phyloP scores from a whole-genome alignment of 2,113 vertebrate genomes.

The Epinephelus moara region DNA sequence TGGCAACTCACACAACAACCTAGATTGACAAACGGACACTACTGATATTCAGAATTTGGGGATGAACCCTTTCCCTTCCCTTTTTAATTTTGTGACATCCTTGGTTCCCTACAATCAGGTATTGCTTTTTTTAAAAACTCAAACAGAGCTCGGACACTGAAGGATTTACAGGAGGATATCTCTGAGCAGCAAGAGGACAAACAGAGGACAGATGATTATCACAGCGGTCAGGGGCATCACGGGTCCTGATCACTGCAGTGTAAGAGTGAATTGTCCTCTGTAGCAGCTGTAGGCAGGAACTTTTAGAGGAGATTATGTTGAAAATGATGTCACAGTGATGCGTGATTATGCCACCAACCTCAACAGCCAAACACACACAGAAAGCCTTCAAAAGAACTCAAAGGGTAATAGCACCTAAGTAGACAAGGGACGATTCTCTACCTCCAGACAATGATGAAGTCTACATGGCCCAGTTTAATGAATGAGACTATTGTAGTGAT shows the following conservation, averaged over 20 bases:
- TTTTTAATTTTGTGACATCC: background rate
- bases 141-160: background rate
- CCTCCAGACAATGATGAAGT: conserved; percentile 1
- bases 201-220: conserved; percentile 53
- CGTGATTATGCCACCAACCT: background rate
- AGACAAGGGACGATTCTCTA: conserved; percentile 14
- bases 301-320: background rate
- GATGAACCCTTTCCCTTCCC: too few relatives aligned
- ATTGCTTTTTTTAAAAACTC: background rate
- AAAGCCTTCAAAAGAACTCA: background rate
- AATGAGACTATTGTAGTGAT: conserved; percentile 16
- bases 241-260: conserved; percentile 12
- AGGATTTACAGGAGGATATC: conserved; percentile 9
- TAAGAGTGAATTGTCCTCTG: background rate
- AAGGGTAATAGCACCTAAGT: background rate
- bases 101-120: background rate
- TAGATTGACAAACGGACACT: too few relatives aligned
- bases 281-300: background rate
- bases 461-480: conserved; percentile 14
- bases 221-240: background rate
- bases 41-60: too few relatives aligned
- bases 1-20: too few relatives aligned
- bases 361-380: background rate
- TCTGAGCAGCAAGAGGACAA: conserved; percentile 1
- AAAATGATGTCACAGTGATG: background rate